A percentile compares a stretch with the other conserved stretches of the same genome.
phyloP scores from a whole-genome alignment of 1,140 invertebrate species.

The Pogonomyrmex californicus region DNA sequence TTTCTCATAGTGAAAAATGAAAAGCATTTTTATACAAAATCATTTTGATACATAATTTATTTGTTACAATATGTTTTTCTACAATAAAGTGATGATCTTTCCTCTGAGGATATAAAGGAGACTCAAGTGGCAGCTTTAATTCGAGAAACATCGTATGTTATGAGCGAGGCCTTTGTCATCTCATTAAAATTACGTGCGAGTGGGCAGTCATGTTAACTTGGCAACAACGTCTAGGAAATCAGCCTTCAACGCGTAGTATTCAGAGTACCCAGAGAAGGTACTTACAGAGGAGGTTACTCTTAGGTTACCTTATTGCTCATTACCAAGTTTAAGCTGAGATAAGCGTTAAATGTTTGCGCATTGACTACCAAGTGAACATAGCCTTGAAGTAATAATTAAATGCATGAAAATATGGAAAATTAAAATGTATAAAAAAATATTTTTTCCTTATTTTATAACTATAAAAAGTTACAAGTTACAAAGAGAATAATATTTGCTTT shows the following conservation, averaged over 20 bases:
- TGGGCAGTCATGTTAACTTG: slow-evolving; percentile 47
- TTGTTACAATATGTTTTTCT: background rate
- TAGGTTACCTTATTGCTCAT: slow-evolving; percentile 48
- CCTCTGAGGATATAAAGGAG: background rate
- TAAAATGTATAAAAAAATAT: background rate
- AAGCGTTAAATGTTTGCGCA: slow-evolving; percentile 30
- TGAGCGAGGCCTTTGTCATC: slow-evolving; percentile 38
- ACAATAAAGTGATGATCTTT: background rate
- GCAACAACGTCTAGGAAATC: slow-evolving; percentile 46
- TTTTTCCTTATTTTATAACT: background rate
- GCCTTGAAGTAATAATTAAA: slow-evolving; percentile 37
- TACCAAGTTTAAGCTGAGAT: slow-evolving; percentile 51
- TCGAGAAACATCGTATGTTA: slow-evolving; percentile 9
- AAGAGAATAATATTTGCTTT: background rate
- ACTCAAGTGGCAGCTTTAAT: background rate
- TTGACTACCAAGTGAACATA: background rate
- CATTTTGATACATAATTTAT: background rate
- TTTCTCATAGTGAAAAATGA: background rate
- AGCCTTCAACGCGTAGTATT: slow-evolving; percentile 48
- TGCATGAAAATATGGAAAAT: background rate
- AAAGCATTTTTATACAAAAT: background rate
- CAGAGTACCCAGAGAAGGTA: slow-evolving; percentile 29
- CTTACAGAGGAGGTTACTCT: background rate
- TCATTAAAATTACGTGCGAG: slow-evolving; percentile 64
- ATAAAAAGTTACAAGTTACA: background rate